Conservation (phyloP, 2,888 invertebrate species). For the Phytoseiulus persimilis region DNA sequence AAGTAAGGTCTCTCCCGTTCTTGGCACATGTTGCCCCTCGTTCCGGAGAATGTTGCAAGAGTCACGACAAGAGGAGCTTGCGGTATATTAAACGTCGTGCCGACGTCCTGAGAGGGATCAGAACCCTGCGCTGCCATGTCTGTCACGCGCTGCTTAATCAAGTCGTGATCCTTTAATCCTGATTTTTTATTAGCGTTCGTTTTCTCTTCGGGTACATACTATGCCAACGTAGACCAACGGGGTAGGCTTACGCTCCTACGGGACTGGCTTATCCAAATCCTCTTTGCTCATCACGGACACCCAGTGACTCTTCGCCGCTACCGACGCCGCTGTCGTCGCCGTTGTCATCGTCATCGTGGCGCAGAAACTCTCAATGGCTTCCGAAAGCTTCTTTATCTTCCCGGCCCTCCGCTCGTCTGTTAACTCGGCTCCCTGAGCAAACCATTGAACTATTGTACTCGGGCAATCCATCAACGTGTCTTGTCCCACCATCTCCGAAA, state of each 20-base stretch:
- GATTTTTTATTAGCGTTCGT: neutral
- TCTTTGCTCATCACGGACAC: constrained; percentile 5
- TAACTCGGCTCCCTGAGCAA: neutral
- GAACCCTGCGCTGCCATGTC: neutral
- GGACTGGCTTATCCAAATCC: neutral
- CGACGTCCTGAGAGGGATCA: neutral
- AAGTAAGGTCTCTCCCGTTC: neutral
- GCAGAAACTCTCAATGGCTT: neutral
- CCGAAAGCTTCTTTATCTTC: neutral
- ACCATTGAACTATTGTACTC: neutral
- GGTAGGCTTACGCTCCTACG: neutral
- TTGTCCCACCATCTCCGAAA: neutral
- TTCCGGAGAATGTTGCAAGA: neutral
- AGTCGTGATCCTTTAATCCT: neutral
- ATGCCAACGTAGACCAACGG: neutral
- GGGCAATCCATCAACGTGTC: neutral
- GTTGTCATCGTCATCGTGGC: neutral
- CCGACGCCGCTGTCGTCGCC: neutral
- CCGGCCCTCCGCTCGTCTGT: neutral
- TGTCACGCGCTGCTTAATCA: neutral
- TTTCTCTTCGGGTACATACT: neutral
- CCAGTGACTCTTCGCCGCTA: neutral
- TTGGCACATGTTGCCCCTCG: neutral
- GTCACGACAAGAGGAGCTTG: neutral
- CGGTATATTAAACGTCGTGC: neutral